Evolutionary conservation across 2,113 vertebrate species (phyloP), one percentile per base, ranked within the genome.

Genomic region (Phainopepla nitens): DNA sequence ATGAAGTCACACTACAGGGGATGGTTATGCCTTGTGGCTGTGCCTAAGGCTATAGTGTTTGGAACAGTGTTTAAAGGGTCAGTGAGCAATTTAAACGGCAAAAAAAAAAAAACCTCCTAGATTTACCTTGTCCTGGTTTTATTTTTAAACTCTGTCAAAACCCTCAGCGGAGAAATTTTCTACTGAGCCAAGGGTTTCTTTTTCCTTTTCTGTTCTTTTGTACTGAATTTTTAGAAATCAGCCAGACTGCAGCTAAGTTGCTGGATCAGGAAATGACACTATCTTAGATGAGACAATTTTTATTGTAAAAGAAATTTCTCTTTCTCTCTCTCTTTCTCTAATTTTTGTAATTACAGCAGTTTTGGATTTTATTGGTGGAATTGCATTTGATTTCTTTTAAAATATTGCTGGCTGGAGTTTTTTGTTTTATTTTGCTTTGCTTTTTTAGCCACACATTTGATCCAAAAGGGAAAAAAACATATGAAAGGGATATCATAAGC

Each of bases 81-180:
- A 93, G 6, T 51, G 57, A 64, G 66, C n/a, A 96, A 92, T 54
- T 84, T 80, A 91, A 95, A 57, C 61, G 71, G 96, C 10, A 45
- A 79, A 87, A 87, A 95, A 45, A 79, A 87, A 87, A 95, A 94
- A 64, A 19, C 53, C 81, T 89, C 77, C 81, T 61, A 85, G 50
- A 68, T 94, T 93, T 93, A 93, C 66, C 41, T 85, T 94, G 42
- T 80, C 80, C 90, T 57, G 33, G 79, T 85, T 95, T 95, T 95
- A 96, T 96, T 97, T 95, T 95, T 95, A 97, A 96, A 91, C 81
- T 85, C 64, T 87, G 87, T 92, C 84, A 96, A 95, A 95, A 96
- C 36, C 58, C 62, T 79, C 50, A 68, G 66, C 25, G 28, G 7
- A 84, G 65, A 23, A 20, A 23, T 82, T 89, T 94, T 97, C 94